These are phyloP conservation scores for Brachyalestes nurse DNA, from an alignment of 2,797 vertebrate genomes.

Conservation along the genomic window DNA sequence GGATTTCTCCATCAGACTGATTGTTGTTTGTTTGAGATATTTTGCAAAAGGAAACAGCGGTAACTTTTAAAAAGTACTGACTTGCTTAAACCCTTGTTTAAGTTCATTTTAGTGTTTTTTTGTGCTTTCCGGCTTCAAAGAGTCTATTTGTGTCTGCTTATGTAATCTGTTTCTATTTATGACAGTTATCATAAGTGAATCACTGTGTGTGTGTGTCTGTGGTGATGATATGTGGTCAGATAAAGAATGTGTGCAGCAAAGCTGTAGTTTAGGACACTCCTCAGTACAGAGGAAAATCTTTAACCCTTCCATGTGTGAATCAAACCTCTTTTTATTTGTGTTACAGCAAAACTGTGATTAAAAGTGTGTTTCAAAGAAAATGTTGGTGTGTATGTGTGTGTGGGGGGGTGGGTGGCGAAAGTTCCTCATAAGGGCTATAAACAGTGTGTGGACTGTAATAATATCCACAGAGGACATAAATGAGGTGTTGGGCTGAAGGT, in stretches of 20 bases:
- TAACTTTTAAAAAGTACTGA: too few relatives aligned
- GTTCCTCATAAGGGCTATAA: not conserved
- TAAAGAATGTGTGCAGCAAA: not conserved
- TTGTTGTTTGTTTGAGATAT: too few relatives aligned
- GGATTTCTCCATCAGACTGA: too few relatives aligned
- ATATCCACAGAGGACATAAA: slow-evolving; percentile 5
- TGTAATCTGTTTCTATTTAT: not conserved
- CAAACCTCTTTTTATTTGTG: not conserved
- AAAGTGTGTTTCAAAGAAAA: not conserved
- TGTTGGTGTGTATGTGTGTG: not conserved
- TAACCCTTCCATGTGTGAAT: not conserved
- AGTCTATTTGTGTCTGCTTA: not conserved
- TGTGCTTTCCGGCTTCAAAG: not conserved
- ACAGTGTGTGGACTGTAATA: not conserved
- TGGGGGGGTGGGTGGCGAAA: not conserved
- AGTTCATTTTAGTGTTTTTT: not conserved
- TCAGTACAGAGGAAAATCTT: not conserved
- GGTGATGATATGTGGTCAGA: not conserved
- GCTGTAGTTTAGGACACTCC: not conserved
- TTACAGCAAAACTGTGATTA: not conserved
- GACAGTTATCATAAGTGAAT: not conserved
- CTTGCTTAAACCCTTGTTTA: too few relatives aligned
- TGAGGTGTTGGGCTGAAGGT: not conserved
- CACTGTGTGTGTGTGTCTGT: not conserved
- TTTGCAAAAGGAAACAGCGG: too few relatives aligned